Percentiles rank a stretch among this genome's conserved stretches.
These are phyloP conservation scores for Graptemys geographica DNA, from an alignment of 2,797 vertebrate species.

Conservation along the genomic window DNA sequence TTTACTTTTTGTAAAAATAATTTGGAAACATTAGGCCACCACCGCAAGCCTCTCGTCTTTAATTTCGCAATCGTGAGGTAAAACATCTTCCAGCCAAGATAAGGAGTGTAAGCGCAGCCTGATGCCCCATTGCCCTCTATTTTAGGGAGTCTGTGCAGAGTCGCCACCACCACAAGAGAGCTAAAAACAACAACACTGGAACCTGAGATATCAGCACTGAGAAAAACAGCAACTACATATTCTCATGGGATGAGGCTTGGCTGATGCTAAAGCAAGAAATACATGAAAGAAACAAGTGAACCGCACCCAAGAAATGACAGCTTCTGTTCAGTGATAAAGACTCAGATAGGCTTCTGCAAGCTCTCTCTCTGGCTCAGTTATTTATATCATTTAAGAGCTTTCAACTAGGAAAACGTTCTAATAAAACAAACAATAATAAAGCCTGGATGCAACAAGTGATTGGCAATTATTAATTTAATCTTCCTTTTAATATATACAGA, in stretches of 20 bases:
- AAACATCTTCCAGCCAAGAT: background rate
- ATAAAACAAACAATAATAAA: slow-evolving; percentile 43
- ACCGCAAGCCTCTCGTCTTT: slow-evolving; percentile 48
- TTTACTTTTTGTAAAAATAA: slow-evolving; percentile 38
- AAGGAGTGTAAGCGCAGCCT: background rate
- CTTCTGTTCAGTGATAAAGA: slow-evolving; percentile 59
- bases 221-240: slow-evolving; percentile 62
- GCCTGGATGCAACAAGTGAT: background rate
- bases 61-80: slow-evolving; percentile 47
- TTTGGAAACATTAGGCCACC: slow-evolving; percentile 22
- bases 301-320: slow-evolving; percentile 60
- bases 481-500: background rate
- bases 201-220: slow-evolving; percentile 72
- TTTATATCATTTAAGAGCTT: slow-evolving; percentile 44
- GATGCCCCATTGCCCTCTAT: slow-evolving; percentile 12
- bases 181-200: slow-evolving; percentile 69
- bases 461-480: slow-evolving; percentile 21
- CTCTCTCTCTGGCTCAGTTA: slow-evolving; percentile 35
- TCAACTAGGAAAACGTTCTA: slow-evolving; percentile 16
- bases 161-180: slow-evolving; percentile 53
- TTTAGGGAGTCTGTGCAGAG: slow-evolving; percentile 39
- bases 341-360: slow-evolving; percentile 51
- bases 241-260: slow-evolving; percentile 65
- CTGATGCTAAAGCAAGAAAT: slow-evolving; percentile 64
- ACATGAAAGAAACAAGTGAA: slow-evolving; percentile 69